Evolutionary conservation across 1,140 invertebrate species (phyloP), one percentile per base, ranked within the genome.

Genomic region (Tetramorium parvispinum): DNA sequence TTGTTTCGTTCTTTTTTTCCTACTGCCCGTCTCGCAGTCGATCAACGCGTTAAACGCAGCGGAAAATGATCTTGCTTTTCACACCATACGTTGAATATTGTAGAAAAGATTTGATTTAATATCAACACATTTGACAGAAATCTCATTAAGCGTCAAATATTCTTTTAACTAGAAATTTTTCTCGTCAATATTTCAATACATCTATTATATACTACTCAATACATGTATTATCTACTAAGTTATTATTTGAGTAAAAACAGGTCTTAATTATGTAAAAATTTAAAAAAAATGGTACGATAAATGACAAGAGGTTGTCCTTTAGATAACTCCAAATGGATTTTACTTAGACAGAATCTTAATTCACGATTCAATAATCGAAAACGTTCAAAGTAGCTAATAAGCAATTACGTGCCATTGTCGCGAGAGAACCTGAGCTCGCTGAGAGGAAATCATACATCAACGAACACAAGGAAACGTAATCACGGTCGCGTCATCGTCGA

Each of bases 41-140:
- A 81, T 81, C 49, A 59, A 51, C 79, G 53, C 24, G 79, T 83
- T 75, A 83, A 83, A 83, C 43, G 43, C 53, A 49, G 40, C 79
- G 79, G 68, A 46, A 59, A 83, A 83, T 37, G 53, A 75, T 83
- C 40, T 49, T n/a, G 24, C 68, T 57, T 49, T 61, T 59, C 79
- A 46, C 37, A 10, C 18, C 7, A 6, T 32, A 49, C 18, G 24
- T 71, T 57, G 24, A 46, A 46, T 59, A 59, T 18, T 18, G 51
- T 27, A 21, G 32, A 24, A 61, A 40, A 51, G n/a, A 16, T 78
- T 78, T 16, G 13, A 63, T 27, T 65, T 43, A 55, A 46, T 16
- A 32, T 71, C 11, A 10, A 40, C 6, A 16, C 13, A 13, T 51
- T 49, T 21, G 32, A 66, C 24, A 66, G 32, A 21, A 79, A 53